Evolutionary conservation across 2,113 vertebrate genomes (phyloP).

Genomic region (Motacilla alba): DNA sequence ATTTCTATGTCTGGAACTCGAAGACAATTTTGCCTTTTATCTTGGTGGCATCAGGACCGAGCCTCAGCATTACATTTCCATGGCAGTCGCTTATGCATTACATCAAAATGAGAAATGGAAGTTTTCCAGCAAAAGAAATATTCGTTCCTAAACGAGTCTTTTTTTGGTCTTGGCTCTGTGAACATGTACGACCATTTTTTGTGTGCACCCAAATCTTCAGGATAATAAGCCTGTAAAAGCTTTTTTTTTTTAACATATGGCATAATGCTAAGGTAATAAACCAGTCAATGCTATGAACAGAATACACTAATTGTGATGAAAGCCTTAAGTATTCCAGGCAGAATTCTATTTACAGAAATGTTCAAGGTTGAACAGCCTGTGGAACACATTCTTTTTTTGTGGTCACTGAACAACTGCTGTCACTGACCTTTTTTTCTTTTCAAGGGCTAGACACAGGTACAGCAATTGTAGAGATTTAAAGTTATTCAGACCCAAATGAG

Average conservation of each 20-base stretch:
- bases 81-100: background rate
- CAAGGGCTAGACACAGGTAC: background rate
- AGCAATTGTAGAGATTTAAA: background rate
- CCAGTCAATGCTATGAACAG: background rate
- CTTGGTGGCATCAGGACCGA: background rate
- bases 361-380: background rate
- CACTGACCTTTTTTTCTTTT: background rate
- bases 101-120: background rate
- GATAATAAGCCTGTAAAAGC: background rate
- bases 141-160: background rate
- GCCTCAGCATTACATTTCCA: background rate
- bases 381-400: background rate
- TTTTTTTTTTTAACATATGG: background rate
- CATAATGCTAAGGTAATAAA: background rate
- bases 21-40: background rate
- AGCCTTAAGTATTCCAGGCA: background rate
- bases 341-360: background rate
- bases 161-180: background rate
- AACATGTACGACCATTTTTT: background rate
- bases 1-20: background rate
- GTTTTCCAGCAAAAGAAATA: background rate
- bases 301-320: background rate
- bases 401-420: background rate
- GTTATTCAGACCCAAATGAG: background rate
- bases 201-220: background rate